Conservation (phyloP, 2,888 invertebrate genomes). For the Colostygia pectinataria region DNA sequence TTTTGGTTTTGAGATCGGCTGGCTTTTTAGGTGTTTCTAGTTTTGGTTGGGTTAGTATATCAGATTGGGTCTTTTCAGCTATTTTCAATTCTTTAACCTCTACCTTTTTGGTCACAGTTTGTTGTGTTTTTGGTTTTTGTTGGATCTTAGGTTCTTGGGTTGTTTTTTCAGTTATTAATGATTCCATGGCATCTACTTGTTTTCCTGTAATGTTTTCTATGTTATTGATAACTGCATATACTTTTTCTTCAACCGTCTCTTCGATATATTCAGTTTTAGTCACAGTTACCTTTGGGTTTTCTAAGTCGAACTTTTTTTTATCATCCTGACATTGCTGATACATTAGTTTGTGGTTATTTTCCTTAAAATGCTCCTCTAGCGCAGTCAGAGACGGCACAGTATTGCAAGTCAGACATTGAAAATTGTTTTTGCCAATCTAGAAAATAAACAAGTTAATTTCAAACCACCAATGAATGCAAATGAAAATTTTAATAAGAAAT, state of each 20-base stretch:
- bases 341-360: conserved; percentile 38
- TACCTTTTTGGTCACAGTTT: too few species aligned
- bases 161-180: background rate
- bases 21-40: background rate
- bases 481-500: too few species aligned
- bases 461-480: background rate
- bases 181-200: background rate
- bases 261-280: background rate
- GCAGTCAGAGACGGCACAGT: conserved; percentile 30
- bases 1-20: background rate
- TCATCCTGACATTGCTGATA: conserved; percentile 27
- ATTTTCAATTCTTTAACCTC: background rate
- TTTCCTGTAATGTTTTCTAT: conserved; percentile 16
- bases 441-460: conserved; percentile 26
- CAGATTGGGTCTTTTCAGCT: background rate
- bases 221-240: conserved; percentile 1
- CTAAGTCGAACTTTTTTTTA: conserved; percentile 20
- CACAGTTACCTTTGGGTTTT: conserved; percentile 6
- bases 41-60: background rate
- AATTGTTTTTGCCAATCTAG: conserved; percentile 46
- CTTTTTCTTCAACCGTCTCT: background rate
- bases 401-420: conserved; percentile 58
- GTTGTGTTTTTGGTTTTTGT: background rate
- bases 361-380: conserved; percentile 43
- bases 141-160: background rate